Evolutionary conservation across 2,888 invertebrate genomes (phyloP).

Genomic region (Stenotaenia linearis): DNA sequence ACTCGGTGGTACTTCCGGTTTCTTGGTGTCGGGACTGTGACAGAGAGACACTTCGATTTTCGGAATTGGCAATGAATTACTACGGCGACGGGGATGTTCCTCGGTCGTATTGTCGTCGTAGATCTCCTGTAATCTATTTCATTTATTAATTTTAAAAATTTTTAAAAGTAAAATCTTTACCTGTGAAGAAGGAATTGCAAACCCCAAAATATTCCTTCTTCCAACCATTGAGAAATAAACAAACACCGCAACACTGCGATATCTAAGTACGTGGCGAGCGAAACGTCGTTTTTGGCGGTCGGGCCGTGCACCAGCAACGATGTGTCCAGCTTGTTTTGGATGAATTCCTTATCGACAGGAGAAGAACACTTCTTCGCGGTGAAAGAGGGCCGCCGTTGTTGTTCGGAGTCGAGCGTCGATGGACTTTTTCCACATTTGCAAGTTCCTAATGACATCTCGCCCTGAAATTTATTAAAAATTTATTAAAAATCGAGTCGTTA

Average conservation of each 20-base stretch:
- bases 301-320: slow-evolving; percentile 32
- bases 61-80: slow-evolving; percentile 87
- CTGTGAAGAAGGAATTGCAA: slow-evolving; percentile 83
- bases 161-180: slow-evolving; percentile 51
- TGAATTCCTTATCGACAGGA: slow-evolving; percentile 71
- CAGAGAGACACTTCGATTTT: slow-evolving; percentile 74
- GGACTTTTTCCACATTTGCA: slow-evolving; percentile 28
- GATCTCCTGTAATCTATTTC: slow-evolving; percentile 81
- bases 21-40: slow-evolving; percentile 37
- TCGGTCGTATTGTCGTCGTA: slow-evolving; percentile 73
- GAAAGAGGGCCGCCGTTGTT: not conserved
- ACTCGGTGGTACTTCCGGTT: slow-evolving; percentile 29
- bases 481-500: not conserved
- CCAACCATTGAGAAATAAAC: slow-evolving; percentile 95
- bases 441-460: not conserved
- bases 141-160: no score
- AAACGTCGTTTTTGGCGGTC: slow-evolving; percentile 24
- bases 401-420: not conserved
- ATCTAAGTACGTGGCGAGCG: slow-evolving; percentile 88
- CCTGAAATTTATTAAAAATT: slow-evolving; percentile 22
- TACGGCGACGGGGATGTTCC: slow-evolving; percentile 74
- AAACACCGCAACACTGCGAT: slow-evolving; percentile 92
- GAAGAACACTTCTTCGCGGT: slow-evolving; percentile 36
- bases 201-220: slow-evolving; percentile 97
- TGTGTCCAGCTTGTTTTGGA: slow-evolving; percentile 55